A percentile compares a stretch with the other conserved stretches of the same genome.
These are phyloP conservation scores for Eupithecia inturbata DNA, from an alignment of 2,888 invertebrate genomes.

Conservation along the genomic window DNA sequence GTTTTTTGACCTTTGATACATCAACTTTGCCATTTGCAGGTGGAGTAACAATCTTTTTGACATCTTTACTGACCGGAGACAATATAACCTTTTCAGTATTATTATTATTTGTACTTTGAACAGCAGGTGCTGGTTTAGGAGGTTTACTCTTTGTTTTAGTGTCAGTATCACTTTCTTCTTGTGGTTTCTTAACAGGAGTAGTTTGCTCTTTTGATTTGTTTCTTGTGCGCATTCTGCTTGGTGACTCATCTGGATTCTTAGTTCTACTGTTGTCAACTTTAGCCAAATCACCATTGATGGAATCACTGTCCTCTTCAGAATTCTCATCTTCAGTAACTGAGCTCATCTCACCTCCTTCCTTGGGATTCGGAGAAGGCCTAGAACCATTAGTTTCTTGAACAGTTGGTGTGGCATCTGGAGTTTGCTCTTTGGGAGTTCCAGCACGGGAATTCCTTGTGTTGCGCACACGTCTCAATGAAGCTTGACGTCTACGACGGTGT, in stretches of 20 bases:
- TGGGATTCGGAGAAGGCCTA: slow-evolving; percentile 87
- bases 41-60: slow-evolving; percentile 70
- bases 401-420: slow-evolving; percentile 84
- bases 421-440: slow-evolving; percentile 89
- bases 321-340: slow-evolving; percentile 95
- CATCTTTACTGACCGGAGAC: slow-evolving; percentile 73
- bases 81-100: slow-evolving; percentile 68
- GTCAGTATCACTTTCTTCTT: slow-evolving; percentile 81
- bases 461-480: slow-evolving; percentile 93
- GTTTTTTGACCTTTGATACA: slow-evolving; percentile 84
- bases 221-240: slow-evolving; percentile 94
- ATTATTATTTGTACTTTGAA: slow-evolving; percentile 76
- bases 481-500: slow-evolving; percentile 94
- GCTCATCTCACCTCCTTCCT: slow-evolving; percentile 88
- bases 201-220: slow-evolving; percentile 92
- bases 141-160: slow-evolving; percentile 70
- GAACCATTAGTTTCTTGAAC: slow-evolving; percentile 80
- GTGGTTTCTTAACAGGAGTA: slow-evolving; percentile 77
- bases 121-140: slow-evolving; percentile 66
- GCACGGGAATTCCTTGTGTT: slow-evolving; percentile 94
- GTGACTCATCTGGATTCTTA: slow-evolving; percentile 91
- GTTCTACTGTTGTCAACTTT: slow-evolving; percentile 92
- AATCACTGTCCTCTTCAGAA: slow-evolving; percentile 98
- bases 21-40: slow-evolving; percentile 77
- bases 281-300: slow-evolving; percentile 91